Evolutionary conservation across 2,888 invertebrate species (phyloP).

Genomic region (Anticlea derivata): DNA sequence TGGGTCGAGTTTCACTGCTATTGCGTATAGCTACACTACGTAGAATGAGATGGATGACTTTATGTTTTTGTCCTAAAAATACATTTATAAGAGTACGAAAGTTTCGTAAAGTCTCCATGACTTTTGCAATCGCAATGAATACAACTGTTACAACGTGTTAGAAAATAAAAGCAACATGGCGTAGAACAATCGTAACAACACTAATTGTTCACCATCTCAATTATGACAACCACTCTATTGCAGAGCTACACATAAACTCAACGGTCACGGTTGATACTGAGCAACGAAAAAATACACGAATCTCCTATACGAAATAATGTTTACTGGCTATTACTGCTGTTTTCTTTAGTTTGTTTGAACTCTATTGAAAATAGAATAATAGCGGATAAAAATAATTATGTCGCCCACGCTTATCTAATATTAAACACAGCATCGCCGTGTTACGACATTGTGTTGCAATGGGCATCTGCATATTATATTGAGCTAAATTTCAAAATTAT

Average conservation of each 20-base stretch:
- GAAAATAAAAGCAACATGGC: constrained; percentile 22
- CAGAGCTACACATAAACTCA: constrained; percentile 33
- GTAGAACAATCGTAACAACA: constrained; percentile 31
- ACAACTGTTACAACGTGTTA: constrained; percentile 10
- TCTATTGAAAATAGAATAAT: neutral
- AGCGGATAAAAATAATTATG: neutral
- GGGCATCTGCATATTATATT: no score
- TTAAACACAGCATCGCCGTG: no score
- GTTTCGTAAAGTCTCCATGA: neutral
- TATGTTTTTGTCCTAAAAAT: constrained; percentile 15
- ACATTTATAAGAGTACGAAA: constrained; percentile 4
- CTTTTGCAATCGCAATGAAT: constrained; percentile 4
- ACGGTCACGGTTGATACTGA: constrained; percentile 29
- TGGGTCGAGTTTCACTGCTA: constrained; percentile 20
- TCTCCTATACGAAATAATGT: constrained; percentile 13
- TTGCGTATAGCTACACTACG: constrained; percentile 17
- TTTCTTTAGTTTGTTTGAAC: no score
- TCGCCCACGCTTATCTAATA: no score
- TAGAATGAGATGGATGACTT: constrained; percentile 14
- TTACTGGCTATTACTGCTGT: no score
- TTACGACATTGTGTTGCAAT: no score
- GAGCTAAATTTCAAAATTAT: no score
- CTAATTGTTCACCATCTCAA: constrained; percentile 37
- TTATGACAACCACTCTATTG: constrained; percentile 32
- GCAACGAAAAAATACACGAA: constrained; percentile 21